These are phyloP conservation scores for Clamator glandarius DNA, from an alignment of 2,797 vertebrate genomes.

Conservation along the genomic window DNA sequence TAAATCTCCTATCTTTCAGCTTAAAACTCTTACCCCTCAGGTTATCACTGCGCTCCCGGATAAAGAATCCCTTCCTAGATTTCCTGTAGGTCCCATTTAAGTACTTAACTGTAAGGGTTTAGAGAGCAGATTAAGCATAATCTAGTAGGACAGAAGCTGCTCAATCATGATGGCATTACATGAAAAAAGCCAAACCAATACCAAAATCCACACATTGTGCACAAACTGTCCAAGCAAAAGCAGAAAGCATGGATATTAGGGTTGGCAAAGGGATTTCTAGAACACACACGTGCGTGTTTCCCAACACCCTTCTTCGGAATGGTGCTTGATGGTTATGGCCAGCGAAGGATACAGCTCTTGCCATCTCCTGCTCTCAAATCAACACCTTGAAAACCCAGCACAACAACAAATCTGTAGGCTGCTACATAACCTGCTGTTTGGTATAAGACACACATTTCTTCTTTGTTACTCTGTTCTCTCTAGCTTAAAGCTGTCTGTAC, in stretches of 20 bases:
- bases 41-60: too few relatives aligned
- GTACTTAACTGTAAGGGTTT: not conserved
- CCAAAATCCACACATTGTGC: not conserved
- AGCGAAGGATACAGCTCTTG: not conserved
- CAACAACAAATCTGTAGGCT: not conserved
- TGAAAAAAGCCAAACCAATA: not conserved
- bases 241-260: not conserved
- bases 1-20: too few relatives aligned
- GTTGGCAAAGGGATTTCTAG: not conserved
- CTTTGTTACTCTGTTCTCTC: too few relatives aligned
- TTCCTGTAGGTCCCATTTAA: too few relatives aligned
- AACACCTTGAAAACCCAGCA: not conserved
- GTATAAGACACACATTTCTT: not conserved
- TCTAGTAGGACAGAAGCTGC: too few relatives aligned
- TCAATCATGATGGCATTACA: not conserved
- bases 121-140: not conserved
- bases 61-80: too few relatives aligned
- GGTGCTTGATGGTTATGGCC: not conserved
- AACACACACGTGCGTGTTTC: accelerated
- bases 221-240: not conserved
- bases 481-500: not conserved
- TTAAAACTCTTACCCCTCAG: too few relatives aligned
- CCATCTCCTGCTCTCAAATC: not conserved
- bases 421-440: not conserved
- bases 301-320: not conserved